Base-by-base conservation (phyloP, 2,797 vertebrate species). In the Huso huso region DNA sequence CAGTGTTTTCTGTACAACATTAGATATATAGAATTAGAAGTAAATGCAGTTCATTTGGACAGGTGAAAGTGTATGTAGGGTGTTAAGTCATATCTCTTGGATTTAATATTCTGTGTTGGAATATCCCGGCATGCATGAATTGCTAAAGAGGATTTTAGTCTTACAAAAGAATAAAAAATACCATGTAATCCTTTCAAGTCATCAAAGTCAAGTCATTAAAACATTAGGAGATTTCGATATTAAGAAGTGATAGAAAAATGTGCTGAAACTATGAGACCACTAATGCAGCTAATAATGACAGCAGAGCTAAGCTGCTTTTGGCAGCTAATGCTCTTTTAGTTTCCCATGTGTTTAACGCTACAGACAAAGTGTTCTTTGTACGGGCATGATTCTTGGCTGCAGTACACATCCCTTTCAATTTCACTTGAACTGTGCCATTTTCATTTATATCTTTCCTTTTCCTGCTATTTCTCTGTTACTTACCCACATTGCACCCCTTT, bases 351-450 rank as follows among this genome's bases (percentile, higher is more conserved):
- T 84, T 88, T 60, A 73, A 71, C 84, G 76, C 69, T 71, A 48
- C 50, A 84, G 85, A 97, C 94, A 97, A 95, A 95, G 94, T 91
- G 61, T 79, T 82, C 89, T 91, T 96, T 98, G 93, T 97, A 68
- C 70, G 48, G 63, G 66, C 77, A 67, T 79, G 74, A 79, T 81
- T 86, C 87, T 92, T 93, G 91, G 94, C 93, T 69, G 72, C 59
- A 72, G 71, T 68, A 82, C 86, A 87, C 82, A 84, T 75, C 78
- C 84, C 89, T 83, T 85, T 87, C 83, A 87, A 84, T 84, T 76
- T 84, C 65, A 52, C 86, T 86, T 87, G 85, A 87, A 89, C 78
- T 84, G 85, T 86, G 85, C 73, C 84, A 85, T 88, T 90, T 90
- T 88, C 82, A 88, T 88, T 86, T 88, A 83, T 78, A 76, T 82